These are phyloP conservation scores for Pygocentrus nattereri DNA, from an alignment of 2,797 vertebrate species.

Conservation along the genomic window DNA sequence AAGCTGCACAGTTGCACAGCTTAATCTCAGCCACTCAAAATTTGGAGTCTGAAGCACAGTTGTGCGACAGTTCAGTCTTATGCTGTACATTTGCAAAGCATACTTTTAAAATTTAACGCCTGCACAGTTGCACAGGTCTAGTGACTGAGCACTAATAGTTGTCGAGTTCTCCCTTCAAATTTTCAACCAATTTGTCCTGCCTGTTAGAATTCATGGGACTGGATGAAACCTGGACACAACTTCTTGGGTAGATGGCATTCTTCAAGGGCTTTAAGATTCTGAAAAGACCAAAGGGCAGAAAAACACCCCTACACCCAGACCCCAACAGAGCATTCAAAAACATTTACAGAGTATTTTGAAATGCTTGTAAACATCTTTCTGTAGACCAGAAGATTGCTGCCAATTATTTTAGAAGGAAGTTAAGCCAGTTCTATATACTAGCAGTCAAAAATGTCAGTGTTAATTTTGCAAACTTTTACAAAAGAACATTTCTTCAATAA, in stretches of 20 bases:
- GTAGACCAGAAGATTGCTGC: neutral
- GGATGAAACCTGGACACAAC: slow-evolving; percentile 67
- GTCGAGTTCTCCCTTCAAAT: slow-evolving; percentile 46
- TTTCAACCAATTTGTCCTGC: slow-evolving; percentile 66
- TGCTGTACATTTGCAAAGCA: slow-evolving; percentile 54
- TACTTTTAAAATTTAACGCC: slow-evolving; percentile 51
- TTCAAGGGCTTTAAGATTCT: slow-evolving; percentile 73
- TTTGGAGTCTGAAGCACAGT: slow-evolving; percentile 68
- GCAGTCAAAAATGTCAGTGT: neutral
- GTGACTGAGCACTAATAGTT: slow-evolving; percentile 67
- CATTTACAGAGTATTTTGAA: slow-evolving; percentile 11
- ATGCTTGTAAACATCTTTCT: slow-evolving; percentile 15
- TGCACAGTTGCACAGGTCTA: slow-evolving; percentile 78
- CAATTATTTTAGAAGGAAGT: neutral
- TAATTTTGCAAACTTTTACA: neutral
- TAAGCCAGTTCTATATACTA: neutral
- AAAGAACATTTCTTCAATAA: neutral
- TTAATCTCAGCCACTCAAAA: slow-evolving; percentile 63
- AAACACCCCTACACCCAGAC: slow-evolving; percentile 66
- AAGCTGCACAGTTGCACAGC: slow-evolving; percentile 78
- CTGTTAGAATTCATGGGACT: slow-evolving; percentile 66
- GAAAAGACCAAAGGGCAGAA: slow-evolving; percentile 77
- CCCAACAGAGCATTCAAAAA: slow-evolving; percentile 59
- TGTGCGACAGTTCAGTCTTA: slow-evolving; percentile 54
- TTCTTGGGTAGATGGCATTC: slow-evolving; percentile 71